phyloP scores from a whole-genome alignment of 2,113 vertebrate species.

The Patagioenas fasciata region DNA sequence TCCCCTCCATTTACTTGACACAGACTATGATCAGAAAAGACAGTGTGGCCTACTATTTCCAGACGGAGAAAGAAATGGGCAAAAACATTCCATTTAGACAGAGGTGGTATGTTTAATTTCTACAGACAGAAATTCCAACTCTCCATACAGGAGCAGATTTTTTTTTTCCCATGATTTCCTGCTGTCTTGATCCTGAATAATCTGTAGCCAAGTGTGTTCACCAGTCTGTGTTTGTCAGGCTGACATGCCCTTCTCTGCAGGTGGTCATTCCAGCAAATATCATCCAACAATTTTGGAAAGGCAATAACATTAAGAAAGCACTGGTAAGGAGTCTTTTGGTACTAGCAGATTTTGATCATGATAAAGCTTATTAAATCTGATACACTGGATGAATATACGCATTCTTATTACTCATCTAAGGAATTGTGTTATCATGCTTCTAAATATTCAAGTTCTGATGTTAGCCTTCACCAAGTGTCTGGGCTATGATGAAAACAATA shows the following conservation, averaged over 20 bases:
- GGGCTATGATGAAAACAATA: neutral
- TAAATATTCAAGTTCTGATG: neutral
- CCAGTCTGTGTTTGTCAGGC: neutral
- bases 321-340: neutral
- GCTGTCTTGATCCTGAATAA: slow-evolving; percentile 11
- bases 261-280: neutral
- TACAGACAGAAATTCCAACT: neutral
- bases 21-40: neutral
- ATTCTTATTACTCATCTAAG: neutral
- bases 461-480: neutral
- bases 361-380: slow-evolving; percentile 9
- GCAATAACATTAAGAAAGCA: neutral
- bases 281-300: neutral
- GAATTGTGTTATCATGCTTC: neutral
- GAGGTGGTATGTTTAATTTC: neutral
- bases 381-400: neutral
- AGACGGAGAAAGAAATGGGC: neutral
- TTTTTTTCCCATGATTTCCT: neutral
- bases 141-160: neutral
- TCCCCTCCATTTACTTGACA: neutral
- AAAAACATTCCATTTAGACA: neutral
- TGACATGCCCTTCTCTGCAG: slow-evolving; percentile 16
- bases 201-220: slow-evolving; percentile 17
- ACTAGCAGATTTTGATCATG: neutral
- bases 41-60: neutral